Evolutionary conservation across 1,140 invertebrate genomes (phyloP).

Genomic region (Drosophila prosaltans): DNA sequence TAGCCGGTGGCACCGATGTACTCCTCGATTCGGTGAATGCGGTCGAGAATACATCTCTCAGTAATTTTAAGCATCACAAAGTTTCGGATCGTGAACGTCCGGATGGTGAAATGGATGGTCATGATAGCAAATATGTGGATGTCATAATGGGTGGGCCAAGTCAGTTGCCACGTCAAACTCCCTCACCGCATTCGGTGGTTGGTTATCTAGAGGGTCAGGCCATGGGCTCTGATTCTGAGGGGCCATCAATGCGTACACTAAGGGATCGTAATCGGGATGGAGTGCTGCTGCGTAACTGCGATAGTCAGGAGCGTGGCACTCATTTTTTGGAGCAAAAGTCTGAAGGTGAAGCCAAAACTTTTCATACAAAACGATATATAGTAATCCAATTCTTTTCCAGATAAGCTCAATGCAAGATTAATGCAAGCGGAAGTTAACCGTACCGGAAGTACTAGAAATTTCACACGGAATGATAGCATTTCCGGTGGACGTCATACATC

Average conservation of each 20-base stretch:
- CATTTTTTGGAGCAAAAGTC: conserved; percentile 46
- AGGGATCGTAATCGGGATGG: not conserved
- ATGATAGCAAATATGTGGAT: conserved; percentile 3
- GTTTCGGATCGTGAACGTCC: conserved; percentile 10
- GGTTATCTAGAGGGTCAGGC: conserved; percentile 1
- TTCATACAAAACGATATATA: no score
- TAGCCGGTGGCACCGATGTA: conserved; percentile 31
- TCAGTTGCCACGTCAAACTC: not conserved
- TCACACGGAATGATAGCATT: conserved; percentile 3
- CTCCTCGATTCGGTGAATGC: conserved; percentile 33
- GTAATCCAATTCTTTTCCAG: conserved; percentile 18
- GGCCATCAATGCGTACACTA: not conserved
- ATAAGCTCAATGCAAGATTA: conserved; percentile 44
- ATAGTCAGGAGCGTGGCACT: conserved; percentile 17
- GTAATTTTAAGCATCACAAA: conserved; percentile 41
- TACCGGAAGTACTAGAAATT: conserved; percentile 4
- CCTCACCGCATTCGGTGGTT: not conserved
- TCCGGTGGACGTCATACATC: not conserved
- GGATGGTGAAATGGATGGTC: conserved; percentile 8
- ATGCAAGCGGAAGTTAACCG: conserved; percentile 25
- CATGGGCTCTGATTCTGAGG: conserved; percentile 9
- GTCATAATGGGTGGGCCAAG: not conserved
- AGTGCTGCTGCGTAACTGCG: not conserved
- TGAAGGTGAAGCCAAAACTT: conserved; percentile 23
- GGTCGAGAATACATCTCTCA: conserved; percentile 24